Conservation (phyloP, 37 sponge, comb jelly and placozoan genomes). For the Halichondria panicea region DNA sequence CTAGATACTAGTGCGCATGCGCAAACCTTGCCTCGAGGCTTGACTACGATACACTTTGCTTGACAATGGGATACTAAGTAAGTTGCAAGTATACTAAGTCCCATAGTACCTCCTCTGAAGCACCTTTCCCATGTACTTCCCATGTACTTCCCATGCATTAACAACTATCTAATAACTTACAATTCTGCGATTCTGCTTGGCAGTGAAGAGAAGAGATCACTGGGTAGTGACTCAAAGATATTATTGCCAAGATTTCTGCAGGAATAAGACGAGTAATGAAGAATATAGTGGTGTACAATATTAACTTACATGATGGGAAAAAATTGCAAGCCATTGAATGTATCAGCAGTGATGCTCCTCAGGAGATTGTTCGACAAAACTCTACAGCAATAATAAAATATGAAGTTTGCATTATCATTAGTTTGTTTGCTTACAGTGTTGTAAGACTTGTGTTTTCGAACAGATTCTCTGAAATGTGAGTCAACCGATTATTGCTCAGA, state of each 20-base stretch:
- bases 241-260: constrained; percentile 12
- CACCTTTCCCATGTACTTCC: too few species aligned
- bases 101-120: too few species aligned
- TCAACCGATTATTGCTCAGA: constrained; percentile 9
- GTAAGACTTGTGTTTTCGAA: background rate
- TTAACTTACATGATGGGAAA: background rate
- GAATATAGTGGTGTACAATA: background rate
- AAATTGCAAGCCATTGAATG: background rate
- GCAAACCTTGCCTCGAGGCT: too few species aligned
- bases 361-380: background rate
- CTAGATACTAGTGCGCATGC: too few species aligned
- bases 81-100: too few species aligned
- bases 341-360: background rate
- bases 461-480: constrained; percentile 14
- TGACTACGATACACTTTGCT: too few species aligned
- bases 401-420: background rate
- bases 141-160: too few species aligned
- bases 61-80: too few species aligned
- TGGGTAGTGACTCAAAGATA: background rate
- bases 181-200: background rate
- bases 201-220: constrained; percentile 1
- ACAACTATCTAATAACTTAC: too few species aligned
- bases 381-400: background rate
- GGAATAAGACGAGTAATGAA: background rate
- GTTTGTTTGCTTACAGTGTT: background rate